Evolutionary conservation across 2,113 vertebrate species (phyloP).

Genomic region (Rhinolophus ferrumequinum): DNA sequence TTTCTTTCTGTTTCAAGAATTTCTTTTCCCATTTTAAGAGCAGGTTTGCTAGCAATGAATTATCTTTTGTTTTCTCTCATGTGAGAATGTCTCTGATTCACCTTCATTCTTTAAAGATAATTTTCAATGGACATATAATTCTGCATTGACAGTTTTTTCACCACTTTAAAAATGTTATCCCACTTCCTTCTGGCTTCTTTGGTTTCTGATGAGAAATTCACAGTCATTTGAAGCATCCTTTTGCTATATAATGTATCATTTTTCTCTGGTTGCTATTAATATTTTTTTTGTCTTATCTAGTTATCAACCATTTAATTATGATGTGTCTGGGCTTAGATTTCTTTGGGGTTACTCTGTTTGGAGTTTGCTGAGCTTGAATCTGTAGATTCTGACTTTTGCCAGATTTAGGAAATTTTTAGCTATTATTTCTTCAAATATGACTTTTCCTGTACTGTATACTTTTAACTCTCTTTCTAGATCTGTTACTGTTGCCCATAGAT

Average conservation of each 20-base stretch:
- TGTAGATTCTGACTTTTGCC: background rate
- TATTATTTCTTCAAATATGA: background rate
- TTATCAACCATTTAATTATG: background rate
- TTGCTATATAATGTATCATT: background rate
- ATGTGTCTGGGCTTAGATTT: background rate
- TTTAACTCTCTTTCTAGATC: background rate
- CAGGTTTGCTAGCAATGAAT: background rate
- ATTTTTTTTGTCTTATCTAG: constrained; percentile 13
- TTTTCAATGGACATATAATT: background rate
- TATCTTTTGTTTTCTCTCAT: background rate
- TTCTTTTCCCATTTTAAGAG: background rate
- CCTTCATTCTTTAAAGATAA: background rate
- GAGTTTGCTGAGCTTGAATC: background rate
- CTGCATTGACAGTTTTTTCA: background rate
- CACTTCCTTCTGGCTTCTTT: background rate
- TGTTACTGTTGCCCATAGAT: background rate
- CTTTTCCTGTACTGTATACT: background rate
- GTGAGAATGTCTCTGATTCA: background rate
- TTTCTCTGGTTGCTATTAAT: constrained; percentile 35
- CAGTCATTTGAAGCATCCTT: background rate
- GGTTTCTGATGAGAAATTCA: background rate
- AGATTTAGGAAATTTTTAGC: constrained; percentile 10
- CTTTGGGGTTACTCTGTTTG: background rate
- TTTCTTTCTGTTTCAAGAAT: background rate
- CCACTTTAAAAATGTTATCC: constrained; percentile 3